phyloP scores from a whole-genome alignment of 2,797 vertebrate species.

The Syncerus caffer region DNA sequence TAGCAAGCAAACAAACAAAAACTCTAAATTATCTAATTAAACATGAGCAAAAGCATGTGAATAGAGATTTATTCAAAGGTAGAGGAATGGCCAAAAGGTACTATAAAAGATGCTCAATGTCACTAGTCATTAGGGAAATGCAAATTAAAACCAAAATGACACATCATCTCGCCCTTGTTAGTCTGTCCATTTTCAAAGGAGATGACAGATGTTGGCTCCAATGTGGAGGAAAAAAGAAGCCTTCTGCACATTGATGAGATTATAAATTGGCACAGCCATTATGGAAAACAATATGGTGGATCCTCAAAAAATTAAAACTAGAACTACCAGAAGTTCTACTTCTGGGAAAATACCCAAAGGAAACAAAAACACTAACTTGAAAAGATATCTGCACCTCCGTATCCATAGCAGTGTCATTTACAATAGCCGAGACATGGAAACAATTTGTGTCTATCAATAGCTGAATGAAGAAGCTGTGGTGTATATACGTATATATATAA shows the following conservation, averaged over 20 bases:
- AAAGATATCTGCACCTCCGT: not conserved
- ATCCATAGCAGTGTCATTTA: not conserved
- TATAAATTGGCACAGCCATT: not conserved
- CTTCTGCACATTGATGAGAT: not conserved
- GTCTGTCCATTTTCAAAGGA: not conserved
- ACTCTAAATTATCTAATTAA: not conserved
- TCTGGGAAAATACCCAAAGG: not conserved
- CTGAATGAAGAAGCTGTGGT: not conserved
- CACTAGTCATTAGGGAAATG: not conserved
- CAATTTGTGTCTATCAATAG: not conserved
- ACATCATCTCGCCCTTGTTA: not conserved
- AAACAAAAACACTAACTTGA: not conserved
- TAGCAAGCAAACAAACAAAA: not conserved
- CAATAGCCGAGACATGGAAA: not conserved
- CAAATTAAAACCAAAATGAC: no score
- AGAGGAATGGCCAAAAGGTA: not conserved
- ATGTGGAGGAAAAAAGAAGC: not conserved
- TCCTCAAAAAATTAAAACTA: no score
- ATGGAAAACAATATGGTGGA: not conserved
- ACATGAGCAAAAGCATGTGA: not conserved
- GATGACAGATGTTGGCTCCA: not conserved
- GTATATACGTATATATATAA: accelerated
- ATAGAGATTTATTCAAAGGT: not conserved
- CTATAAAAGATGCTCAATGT: not conserved
- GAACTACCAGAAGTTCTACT: not conserved